Evolutionary conservation across 1,140 invertebrate species (phyloP), one percentile per base, ranked within the genome.

Genomic region (Hyposmocoma kahamanoa): DNA sequence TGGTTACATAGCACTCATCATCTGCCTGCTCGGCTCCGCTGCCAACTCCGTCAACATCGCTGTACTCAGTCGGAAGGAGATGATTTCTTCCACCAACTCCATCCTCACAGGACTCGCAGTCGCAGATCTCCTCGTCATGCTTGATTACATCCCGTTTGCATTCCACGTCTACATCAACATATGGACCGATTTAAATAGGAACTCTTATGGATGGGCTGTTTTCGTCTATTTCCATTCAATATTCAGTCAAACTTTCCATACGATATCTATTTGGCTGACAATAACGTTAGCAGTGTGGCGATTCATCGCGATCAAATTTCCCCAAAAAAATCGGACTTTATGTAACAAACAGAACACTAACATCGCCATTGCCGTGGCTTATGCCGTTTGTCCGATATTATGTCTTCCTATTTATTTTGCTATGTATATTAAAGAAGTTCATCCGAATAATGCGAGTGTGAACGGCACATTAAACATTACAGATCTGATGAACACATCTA

Each of bases 21-120:
- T 99, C 6, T 99, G 97, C 73, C 84, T 95, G 6, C 94, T 98
- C 62, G 97, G 97, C 22, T 94, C 95, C 1, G 89, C 97, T 8
- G 95, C 96, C 17, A 99, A 99, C 72, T 89, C 94, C 0, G 89
- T 98, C 26, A 99, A 98, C 76, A 97, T 99, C 28, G 92, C 94
- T 20, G 96, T 99, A 3, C 86, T 99, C 11, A 97, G 96, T 0
- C 90, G 96, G 1, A 89, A 92, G 11, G 94, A 97, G 67, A 97
- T 98, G 96, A 84, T 88, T 15, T 95, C 94, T 0, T 93, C 95
- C 0, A 96, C 95, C 1, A 97, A 97, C 74, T 90, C 90, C 36
- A 95, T 96, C 64, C 88, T 92, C 0, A 97, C 95, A 0, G 96
- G 94, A 1, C 86, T 98, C 11, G 97, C 97, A 0, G 90, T 97